phyloP scores from a whole-genome alignment of 53 echinoderm and acorn worm genomes.

The Astropecten irregularis region DNA sequence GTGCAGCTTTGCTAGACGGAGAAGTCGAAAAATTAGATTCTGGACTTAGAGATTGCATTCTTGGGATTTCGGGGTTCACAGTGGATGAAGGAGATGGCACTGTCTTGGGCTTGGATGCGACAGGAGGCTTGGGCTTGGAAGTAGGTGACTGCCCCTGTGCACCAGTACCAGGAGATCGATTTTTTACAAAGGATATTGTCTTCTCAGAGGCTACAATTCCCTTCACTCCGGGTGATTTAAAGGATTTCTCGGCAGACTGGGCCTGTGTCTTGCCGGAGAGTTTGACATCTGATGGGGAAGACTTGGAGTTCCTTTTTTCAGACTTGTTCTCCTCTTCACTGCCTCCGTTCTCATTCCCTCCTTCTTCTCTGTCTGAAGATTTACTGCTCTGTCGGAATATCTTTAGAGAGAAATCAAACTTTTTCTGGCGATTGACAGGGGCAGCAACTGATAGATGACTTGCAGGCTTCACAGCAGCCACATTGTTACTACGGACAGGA shows the following conservation, averaged over 20 bases:
- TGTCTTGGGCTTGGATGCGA: neutral
- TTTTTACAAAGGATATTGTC: slow-evolving; percentile 46
- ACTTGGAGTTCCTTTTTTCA: neutral
- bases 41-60: neutral
- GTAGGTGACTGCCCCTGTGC: neutral
- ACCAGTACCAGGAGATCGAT: neutral
- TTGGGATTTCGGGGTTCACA: neutral
- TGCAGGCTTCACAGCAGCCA: slow-evolving; percentile 44
- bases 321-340: neutral
- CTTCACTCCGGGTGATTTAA: neutral
- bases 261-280: neutral
- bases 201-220: slow-evolving; percentile 40
- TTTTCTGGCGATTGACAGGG: neutral
- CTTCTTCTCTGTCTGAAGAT: slow-evolving; percentile 5
- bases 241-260: neutral
- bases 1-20: neutral
- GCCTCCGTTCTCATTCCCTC: neutral
- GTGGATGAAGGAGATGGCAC: neutral
- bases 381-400: slow-evolving; percentile 47
- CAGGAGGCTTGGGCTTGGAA: neutral
- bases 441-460: slow-evolving; percentile 2
- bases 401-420: slow-evolving; percentile 36
- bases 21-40: too few relatives aligned
- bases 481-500: neutral
- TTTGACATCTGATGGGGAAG: neutral